Percentiles rank a stretch among this genome's conserved stretches.
Conservation (phyloP, 1,140 invertebrate species). For the Thalassaphorura encarpata region DNA sequence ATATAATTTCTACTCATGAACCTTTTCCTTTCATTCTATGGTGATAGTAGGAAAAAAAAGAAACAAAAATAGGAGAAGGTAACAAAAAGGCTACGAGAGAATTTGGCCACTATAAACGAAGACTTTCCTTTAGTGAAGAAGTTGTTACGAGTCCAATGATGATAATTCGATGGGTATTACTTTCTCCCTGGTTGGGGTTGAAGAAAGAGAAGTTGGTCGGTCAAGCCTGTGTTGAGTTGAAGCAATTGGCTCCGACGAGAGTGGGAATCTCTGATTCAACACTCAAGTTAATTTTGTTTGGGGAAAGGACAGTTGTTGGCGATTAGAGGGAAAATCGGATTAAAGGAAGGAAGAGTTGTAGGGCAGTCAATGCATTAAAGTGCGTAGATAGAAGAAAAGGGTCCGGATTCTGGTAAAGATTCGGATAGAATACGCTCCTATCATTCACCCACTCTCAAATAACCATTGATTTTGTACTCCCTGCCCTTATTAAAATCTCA, state of each 20-base stretch:
- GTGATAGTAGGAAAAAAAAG: too few species aligned
- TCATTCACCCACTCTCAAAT: constrained; percentile 4
- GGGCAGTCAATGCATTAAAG: too few species aligned
- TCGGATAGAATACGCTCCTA: background rate
- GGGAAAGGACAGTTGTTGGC: constrained; percentile 31
- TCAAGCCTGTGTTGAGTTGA: constrained; percentile 21
- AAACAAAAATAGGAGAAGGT: too few species aligned
- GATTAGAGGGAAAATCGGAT: constrained; percentile 32
- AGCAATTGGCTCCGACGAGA: constrained; percentile 10
- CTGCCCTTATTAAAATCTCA: constrained; percentile 19
- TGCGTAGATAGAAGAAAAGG: constrained; percentile 8
- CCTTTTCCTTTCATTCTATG: too few species aligned
- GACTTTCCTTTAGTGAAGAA: too few species aligned
- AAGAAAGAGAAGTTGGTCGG: constrained; percentile 5
- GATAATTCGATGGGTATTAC: too few species aligned
- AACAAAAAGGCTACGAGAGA: too few species aligned
- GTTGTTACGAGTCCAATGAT: too few species aligned
- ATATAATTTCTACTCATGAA: too few species aligned
- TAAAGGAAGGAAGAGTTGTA: constrained; percentile 20
- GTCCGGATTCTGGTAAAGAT: background rate
- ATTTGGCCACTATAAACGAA: too few species aligned
- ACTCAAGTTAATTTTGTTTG: constrained; percentile 19
- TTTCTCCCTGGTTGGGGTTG: too few species aligned
- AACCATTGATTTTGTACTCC: constrained; percentile 26
- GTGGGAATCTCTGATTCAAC: constrained; percentile 24